Evolutionary conservation across 2,888 invertebrate species (phyloP).

Genomic region (Meghimatium bilineatum): DNA sequence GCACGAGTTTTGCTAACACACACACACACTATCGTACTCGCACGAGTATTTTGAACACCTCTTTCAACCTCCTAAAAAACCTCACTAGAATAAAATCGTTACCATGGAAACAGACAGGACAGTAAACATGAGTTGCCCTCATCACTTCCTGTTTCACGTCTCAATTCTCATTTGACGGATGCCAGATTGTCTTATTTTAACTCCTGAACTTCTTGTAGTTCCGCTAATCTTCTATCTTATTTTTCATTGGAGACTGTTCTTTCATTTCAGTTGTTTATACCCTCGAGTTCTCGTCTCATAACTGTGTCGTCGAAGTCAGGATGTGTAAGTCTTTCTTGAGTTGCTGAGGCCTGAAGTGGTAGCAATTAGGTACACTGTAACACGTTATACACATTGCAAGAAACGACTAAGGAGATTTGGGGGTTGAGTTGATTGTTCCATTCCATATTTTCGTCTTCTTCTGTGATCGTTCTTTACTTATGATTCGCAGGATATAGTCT

Average conservation of each 20-base stretch:
- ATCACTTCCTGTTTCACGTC: constrained; percentile 3
- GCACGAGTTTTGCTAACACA: not conserved
- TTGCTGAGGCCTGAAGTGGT: too few species aligned
- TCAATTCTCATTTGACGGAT: not conserved
- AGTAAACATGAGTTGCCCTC: constrained; percentile 2
- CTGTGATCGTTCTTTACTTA: too few species aligned
- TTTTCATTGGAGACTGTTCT: not conserved
- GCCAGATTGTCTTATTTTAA: not conserved
- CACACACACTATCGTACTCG: not conserved
- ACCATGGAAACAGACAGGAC: not conserved
- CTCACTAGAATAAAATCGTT: not conserved
- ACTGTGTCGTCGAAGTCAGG: too few species aligned
- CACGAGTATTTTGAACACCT: not conserved
- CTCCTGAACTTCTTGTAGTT: not conserved
- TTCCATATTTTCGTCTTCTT: too few species aligned
- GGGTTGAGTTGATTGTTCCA: too few species aligned
- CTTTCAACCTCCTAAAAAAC: not conserved
- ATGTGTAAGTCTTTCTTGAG: too few species aligned
- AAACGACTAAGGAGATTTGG: too few species aligned
- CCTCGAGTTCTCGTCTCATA: too few species aligned
- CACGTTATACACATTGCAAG: too few species aligned
- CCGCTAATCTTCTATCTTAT: not conserved
- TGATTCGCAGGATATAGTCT: too few species aligned
- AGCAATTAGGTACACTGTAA: too few species aligned
- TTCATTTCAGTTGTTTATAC: too few species aligned